Conservation (phyloP, 1,140 invertebrate species). For the Eriosoma lanigerum region DNA sequence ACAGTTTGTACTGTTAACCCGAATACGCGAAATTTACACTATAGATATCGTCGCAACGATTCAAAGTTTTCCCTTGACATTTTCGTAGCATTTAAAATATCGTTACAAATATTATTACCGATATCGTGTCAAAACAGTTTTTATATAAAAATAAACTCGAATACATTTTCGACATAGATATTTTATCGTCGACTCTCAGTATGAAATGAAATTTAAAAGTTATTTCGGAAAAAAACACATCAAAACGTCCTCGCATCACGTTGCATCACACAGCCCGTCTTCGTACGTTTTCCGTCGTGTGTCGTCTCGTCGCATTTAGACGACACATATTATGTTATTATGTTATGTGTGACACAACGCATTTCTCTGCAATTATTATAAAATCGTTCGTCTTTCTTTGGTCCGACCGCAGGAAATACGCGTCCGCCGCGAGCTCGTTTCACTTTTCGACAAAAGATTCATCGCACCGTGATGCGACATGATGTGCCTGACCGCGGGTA, state of each 20-base stretch:
- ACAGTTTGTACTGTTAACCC: no score
- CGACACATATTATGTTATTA: not conserved
- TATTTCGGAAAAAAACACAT: not conserved
- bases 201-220: no score
- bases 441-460: slow-evolving; percentile 40
- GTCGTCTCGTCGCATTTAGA: not conserved
- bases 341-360: not conserved
- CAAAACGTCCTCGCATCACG: not conserved
- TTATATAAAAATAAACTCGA: no score
- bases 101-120: no score
- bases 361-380: slow-evolving; percentile 34
- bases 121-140: no score
- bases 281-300: not conserved
- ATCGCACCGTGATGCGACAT: not conserved
- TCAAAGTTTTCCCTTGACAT: no score
- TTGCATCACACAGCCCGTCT: not conserved
- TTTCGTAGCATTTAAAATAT: no score
- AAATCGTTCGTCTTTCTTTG: not conserved
- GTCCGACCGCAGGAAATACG: slow-evolving; percentile 11
- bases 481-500: no score
- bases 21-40: no score
- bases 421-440: slow-evolving; percentile 10
- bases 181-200: no score
- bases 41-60: no score
- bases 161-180: no score